Conservation (phyloP, 2,113 vertebrate genomes). For the Cyprinodon brontotheroides region DNA sequence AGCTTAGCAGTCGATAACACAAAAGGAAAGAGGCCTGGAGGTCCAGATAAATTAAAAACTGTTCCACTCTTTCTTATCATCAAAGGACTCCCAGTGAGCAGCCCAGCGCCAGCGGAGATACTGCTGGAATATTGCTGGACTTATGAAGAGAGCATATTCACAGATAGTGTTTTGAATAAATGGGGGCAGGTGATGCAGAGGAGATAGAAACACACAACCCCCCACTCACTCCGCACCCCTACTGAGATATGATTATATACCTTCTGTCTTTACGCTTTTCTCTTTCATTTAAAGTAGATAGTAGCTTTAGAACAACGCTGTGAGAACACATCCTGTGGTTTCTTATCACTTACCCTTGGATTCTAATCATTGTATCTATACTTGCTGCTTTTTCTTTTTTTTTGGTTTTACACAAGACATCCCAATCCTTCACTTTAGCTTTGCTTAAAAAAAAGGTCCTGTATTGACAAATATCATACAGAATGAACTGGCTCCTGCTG, state of each 20-base stretch:
- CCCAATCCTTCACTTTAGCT: slow-evolving; percentile 28
- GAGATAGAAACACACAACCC: slow-evolving; percentile 28
- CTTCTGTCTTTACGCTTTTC: background rate
- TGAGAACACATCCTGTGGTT: slow-evolving; percentile 8
- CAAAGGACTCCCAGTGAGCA: slow-evolving; percentile 48
- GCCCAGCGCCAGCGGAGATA: slow-evolving; percentile 47
- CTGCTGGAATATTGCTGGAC: slow-evolving; percentile 43
- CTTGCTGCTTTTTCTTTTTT: background rate
- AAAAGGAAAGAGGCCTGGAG: slow-evolving; percentile 52
- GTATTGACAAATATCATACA: background rate
- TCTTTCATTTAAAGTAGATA: slow-evolving; percentile 21
- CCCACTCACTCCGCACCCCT: background rate
- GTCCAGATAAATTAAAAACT: slow-evolving; percentile 65
- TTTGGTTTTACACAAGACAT: background rate
- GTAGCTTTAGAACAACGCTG: slow-evolving; percentile 29
- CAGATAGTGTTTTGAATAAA: slow-evolving; percentile 40
- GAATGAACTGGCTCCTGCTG: slow-evolving; percentile 5
- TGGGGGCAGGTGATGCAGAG: slow-evolving; percentile 32
- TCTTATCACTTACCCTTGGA: slow-evolving; percentile 1
- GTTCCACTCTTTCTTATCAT: slow-evolving; percentile 69
- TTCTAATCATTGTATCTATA: slow-evolving; percentile 6
- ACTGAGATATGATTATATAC: slow-evolving; percentile 21
- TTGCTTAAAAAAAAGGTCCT: slow-evolving; percentile 3
- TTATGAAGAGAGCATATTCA: slow-evolving; percentile 24
- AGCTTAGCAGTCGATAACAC: slow-evolving; percentile 46